Evolutionary conservation across 2,888 invertebrate genomes (phyloP).

Genomic region (Adineta ricciae): DNA sequence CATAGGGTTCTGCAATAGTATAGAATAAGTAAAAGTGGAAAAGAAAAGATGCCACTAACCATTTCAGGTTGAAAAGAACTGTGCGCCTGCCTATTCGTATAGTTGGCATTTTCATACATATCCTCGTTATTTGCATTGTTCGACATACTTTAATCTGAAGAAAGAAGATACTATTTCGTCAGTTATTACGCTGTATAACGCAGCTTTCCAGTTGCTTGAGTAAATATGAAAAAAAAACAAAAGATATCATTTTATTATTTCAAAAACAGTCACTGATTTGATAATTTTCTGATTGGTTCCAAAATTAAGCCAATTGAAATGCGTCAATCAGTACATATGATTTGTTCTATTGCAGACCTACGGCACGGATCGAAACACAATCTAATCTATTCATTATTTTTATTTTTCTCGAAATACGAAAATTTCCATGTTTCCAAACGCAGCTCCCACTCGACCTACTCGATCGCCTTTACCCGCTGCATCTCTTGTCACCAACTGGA

Average conservation of each 20-base stretch:
- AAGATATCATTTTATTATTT: neutral
- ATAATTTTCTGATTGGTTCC: neutral
- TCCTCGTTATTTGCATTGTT: neutral
- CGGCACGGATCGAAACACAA: neutral
- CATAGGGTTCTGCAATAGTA: too few species aligned
- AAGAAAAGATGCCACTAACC: too few species aligned
- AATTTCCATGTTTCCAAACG: neutral
- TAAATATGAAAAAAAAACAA: neutral
- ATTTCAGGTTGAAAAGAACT: too few species aligned
- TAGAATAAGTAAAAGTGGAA: too few species aligned
- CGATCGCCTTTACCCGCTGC: neutral
- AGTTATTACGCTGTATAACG: neutral
- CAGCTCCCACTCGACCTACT: neutral
- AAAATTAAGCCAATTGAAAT: neutral
- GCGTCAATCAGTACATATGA: neutral
- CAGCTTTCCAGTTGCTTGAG: neutral
- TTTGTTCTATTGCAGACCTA: neutral
- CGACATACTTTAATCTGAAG: neutral
- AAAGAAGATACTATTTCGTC: neutral
- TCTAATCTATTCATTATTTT: neutral
- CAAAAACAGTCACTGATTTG: neutral
- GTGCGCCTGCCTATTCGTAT: too few species aligned
- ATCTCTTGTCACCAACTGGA: neutral
- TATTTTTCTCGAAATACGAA: neutral
- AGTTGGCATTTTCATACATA: neutral